These are phyloP conservation scores for Brachycybe producta DNA, from an alignment of 2,888 invertebrate genomes.

Conservation along the genomic window DNA sequence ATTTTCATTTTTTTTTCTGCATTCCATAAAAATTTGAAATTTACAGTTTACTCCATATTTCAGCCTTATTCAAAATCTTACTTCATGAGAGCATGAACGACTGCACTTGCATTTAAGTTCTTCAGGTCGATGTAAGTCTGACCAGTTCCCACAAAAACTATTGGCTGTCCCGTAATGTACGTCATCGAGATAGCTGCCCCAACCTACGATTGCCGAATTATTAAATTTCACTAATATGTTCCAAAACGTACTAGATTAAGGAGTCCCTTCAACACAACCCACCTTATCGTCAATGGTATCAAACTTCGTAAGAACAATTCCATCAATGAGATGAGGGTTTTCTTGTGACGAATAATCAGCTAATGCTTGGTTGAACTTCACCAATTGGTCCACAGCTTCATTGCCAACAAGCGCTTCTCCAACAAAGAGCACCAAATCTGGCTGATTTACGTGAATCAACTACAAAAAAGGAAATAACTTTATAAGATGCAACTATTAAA, in stretches of 20 bases:
- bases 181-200: conserved; percentile 99
- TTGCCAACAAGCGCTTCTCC: conserved; percentile 99
- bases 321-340: conserved; percentile 88
- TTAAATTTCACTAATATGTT: background rate
- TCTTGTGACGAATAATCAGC: conserved; percentile 73
- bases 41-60: too few relatives aligned
- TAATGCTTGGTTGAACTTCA: conserved; percentile 95
- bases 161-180: conserved; percentile 98
- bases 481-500: too few relatives aligned
- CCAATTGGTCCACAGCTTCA: conserved; percentile 97
- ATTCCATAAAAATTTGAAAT: too few relatives aligned
- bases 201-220: conserved; percentile 41
- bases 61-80: conserved; percentile 33
- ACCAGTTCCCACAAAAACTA: conserved; percentile 97
- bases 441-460: conserved; percentile 92
- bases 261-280: conserved; percentile 19
- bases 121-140: conserved; percentile 98
- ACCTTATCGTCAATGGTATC: conserved; percentile 99
- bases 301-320: conserved; percentile 97
- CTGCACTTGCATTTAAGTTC: conserved; percentile 88
- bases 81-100: conserved; percentile 92
- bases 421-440: conserved; percentile 96
- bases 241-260: background rate
- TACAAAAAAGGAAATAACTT: conserved; percentile 28
- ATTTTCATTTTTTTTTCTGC: too few relatives aligned